Conservation (phyloP, 2,797 vertebrate genomes). For the Characodon lateralis region DNA sequence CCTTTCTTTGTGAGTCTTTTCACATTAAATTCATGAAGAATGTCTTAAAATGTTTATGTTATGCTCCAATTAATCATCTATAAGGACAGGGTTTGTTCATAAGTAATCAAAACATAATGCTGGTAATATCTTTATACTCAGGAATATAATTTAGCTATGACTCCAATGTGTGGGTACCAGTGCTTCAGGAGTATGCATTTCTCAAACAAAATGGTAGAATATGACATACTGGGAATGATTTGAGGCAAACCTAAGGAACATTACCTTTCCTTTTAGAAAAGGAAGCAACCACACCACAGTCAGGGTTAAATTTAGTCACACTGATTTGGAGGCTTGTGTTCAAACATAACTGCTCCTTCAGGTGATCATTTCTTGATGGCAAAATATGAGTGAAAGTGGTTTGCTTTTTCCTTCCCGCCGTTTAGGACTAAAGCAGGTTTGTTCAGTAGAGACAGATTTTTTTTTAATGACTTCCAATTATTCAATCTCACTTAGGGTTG, state of each 20-base stretch:
- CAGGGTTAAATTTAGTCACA: not conserved
- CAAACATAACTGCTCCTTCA: not conserved
- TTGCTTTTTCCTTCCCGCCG: not conserved
- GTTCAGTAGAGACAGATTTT: not conserved
- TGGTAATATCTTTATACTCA: not conserved
- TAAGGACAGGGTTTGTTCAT: not conserved
- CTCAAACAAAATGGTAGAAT: not conserved
- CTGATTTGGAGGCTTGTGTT: not conserved
- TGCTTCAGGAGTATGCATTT: not conserved
- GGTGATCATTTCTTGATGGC: not conserved
- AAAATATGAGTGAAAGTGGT: not conserved
- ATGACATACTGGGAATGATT: not conserved
- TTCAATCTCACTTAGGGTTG: not conserved
- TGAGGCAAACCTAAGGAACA: not conserved
- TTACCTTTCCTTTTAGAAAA: not conserved
- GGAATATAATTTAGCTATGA: not conserved
- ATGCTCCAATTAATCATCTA: not conserved
- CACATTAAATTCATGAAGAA: not conserved
- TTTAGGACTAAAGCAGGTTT: not conserved
- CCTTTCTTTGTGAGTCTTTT: no score
- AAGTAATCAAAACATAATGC: not conserved
- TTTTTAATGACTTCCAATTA: not conserved
- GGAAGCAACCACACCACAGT: not conserved
- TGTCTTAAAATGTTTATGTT: not conserved
- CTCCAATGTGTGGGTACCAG: not conserved